Conservation (phyloP, 2,113 vertebrate genomes). For the Pseudorasbora parva region DNA sequence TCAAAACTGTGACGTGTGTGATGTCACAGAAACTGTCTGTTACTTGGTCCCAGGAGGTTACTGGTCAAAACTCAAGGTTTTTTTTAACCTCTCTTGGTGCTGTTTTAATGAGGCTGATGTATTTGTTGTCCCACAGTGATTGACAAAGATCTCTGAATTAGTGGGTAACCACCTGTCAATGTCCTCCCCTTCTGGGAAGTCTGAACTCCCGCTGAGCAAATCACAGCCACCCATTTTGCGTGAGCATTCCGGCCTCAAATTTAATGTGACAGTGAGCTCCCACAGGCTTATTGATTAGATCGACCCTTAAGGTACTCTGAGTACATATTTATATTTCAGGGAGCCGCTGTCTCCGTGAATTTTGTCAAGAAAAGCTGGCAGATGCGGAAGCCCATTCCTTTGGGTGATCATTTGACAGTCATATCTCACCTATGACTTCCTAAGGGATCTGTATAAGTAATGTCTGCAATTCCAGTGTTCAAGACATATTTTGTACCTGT, state of each 20-base stretch:
- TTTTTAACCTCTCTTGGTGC: not conserved
- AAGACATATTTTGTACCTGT: not conserved
- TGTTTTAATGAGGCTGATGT: conserved; percentile 13
- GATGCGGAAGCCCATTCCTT: conserved; percentile 45
- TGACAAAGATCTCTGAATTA: conserved; percentile 39
- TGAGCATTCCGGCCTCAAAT: conserved; percentile 56
- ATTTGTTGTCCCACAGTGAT: conserved; percentile 26
- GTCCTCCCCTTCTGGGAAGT: conserved; percentile 55
- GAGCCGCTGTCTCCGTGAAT: conserved; percentile 65
- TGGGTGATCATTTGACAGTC: conserved; percentile 29
- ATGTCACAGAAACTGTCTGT: too few species aligned
- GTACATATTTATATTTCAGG: conserved; percentile 70
- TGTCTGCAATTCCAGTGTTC: not conserved
- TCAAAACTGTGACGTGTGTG: too few species aligned
- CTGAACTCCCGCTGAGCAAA: conserved; percentile 51
- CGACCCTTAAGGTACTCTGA: conserved; percentile 63
- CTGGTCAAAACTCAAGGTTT: too few species aligned
- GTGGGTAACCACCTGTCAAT: conserved; percentile 23
- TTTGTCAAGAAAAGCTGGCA: conserved; percentile 58
- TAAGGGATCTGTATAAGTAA: not conserved
- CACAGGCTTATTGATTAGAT: conserved; percentile 66
- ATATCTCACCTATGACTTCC: conserved; percentile 22
- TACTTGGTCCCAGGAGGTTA: too few species aligned
- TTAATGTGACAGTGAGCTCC: conserved; percentile 64
- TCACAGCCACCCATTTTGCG: conserved; percentile 59